These are phyloP conservation scores for Tragelaphus buxtoni DNA, from an alignment of 2,113 vertebrate genomes.

Conservation along the genomic window DNA sequence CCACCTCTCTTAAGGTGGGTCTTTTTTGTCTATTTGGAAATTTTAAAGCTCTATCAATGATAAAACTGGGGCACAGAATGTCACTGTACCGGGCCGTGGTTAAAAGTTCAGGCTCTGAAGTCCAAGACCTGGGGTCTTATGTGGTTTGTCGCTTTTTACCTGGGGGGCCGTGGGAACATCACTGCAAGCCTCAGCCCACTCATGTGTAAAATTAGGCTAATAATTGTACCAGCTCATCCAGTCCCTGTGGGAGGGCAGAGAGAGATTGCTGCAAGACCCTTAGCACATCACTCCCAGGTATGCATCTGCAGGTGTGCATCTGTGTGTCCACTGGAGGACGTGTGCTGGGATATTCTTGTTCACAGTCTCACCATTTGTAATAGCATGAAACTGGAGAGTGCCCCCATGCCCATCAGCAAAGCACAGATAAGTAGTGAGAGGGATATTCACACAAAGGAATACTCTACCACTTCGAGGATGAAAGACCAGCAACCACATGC, in stretches of 20 bases:
- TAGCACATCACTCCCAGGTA: not conserved
- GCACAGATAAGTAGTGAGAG: not conserved
- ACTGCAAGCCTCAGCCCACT: not conserved
- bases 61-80: rapidly evolving
- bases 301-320: rapidly evolving
- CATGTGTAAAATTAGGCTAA: not conserved
- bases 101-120: not conserved
- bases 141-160: not conserved
- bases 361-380: not conserved
- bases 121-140: not conserved
- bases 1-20: not conserved
- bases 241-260: not conserved
- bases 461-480: rapidly evolving
- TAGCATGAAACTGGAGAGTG: not conserved
- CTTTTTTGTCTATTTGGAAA: not conserved
- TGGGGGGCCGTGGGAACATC: not conserved
- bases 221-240: not conserved
- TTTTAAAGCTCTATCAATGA: not conserved
- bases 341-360: rapidly evolving
- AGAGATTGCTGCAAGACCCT: not conserved
- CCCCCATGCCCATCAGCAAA: rapidly evolving
- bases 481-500: rapidly evolving
- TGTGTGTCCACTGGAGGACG: not conserved
- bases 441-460: not conserved
- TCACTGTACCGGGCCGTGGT: rapidly evolving